Evolutionary conservation across 2,113 vertebrate genomes (phyloP).

Genomic region (Lontra canadensis): DNA sequence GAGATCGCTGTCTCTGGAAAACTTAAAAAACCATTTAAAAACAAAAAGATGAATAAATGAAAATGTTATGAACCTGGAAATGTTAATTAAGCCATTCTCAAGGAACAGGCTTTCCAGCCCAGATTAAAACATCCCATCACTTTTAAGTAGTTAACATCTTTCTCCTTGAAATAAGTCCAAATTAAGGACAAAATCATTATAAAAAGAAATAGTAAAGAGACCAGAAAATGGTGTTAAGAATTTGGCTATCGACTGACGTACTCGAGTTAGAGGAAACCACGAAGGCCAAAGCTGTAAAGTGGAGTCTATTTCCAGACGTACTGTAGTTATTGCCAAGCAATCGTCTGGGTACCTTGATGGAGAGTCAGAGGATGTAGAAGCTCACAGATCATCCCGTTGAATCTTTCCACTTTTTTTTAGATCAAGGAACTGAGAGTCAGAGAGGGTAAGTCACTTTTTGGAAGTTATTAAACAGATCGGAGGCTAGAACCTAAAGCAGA

Average conservation of each 20-base stretch:
- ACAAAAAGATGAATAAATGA: conserved; percentile 87
- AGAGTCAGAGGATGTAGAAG: conserved; percentile 30
- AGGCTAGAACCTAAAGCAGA: not conserved
- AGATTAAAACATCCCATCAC: conserved; percentile 81
- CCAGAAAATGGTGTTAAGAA: conserved; percentile 56
- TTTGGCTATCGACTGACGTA: conserved; percentile 66
- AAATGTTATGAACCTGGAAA: conserved; percentile 87
- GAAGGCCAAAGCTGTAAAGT: conserved; percentile 68
- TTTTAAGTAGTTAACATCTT: conserved; percentile 82
- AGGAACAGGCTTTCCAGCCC: conserved; percentile 81
- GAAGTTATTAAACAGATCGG: not conserved
- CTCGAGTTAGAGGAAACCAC: conserved; percentile 42
- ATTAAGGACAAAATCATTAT: conserved; percentile 79
- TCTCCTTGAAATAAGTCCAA: conserved; percentile 78
- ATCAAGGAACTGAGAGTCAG: not conserved
- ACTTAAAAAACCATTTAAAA: conserved; percentile 85
- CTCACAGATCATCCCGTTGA: conserved; percentile 44
- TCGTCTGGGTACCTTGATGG: conserved; percentile 33
- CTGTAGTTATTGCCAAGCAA: not conserved
- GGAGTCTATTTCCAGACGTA: conserved; percentile 44
- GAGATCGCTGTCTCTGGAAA: conserved; percentile 83
- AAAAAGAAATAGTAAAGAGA: conserved; percentile 77
- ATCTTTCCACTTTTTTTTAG: not conserved
- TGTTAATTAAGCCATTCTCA: conserved; percentile 86
- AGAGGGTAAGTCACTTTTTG: conserved; percentile 5